phyloP scores from a whole-genome alignment of 2,888 invertebrate species.

The Dryococelus australis region DNA sequence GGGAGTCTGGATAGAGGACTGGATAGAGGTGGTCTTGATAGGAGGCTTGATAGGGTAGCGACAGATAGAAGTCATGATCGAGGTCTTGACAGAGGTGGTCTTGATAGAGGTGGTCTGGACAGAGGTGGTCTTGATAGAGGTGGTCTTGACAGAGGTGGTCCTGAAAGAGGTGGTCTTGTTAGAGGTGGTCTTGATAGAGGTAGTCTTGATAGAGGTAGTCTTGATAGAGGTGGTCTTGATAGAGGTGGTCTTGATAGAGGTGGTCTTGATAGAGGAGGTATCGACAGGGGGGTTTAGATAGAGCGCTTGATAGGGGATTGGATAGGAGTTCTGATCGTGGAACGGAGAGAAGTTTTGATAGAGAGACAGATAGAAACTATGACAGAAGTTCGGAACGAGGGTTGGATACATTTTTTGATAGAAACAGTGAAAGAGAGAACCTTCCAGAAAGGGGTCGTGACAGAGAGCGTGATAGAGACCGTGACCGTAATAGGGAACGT shows the following conservation, averaged over 20 bases:
- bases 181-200: conserved; percentile 40
- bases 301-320: conserved; percentile 42
- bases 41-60: conserved; percentile 45
- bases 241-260: conserved; percentile 36
- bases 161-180: conserved; percentile 40
- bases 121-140: conserved; percentile 35
- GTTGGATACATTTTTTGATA: conserved; percentile 42
- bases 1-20: conserved; percentile 37
- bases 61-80: conserved; percentile 52
- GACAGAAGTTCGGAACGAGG: conserved; percentile 40
- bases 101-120: conserved; percentile 41
- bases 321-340: conserved; percentile 53
- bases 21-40: conserved; percentile 40
- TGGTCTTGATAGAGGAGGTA: conserved; percentile 43
- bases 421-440: conserved; percentile 52
- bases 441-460: conserved; percentile 45
- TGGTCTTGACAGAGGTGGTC: conserved; percentile 37
- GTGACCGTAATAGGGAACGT: conserved; percentile 64
- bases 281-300: conserved; percentile 52
- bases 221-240: conserved; percentile 43
- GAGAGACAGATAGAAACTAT: conserved; percentile 36
- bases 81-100: conserved; percentile 27
- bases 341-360: conserved; percentile 33
- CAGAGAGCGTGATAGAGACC: conserved; percentile 43
- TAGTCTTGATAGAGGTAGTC: conserved; percentile 30